Base-by-base conservation (phyloP, 1,140 invertebrate genomes). In the Orius laevigatus region DNA sequence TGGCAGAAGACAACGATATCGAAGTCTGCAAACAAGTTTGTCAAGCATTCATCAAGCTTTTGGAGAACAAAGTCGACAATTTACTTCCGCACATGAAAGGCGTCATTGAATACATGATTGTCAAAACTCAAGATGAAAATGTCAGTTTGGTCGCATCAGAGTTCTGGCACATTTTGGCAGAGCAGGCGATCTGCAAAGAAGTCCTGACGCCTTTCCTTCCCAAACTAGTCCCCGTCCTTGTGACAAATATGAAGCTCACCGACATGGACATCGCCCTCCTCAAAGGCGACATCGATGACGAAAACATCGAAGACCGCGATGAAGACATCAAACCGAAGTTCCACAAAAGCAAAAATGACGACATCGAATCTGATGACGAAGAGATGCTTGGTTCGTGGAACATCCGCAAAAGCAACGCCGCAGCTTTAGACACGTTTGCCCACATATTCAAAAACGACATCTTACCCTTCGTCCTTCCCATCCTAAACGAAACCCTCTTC, bases 321-420 rank as follows among this genome's bases (percentile, higher is more conserved):
- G 91, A 97, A 61, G 95, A 99, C 62, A 99, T 99, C 43, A 77
- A 85, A 52, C 95, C 95, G 2, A 68, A 94, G 53, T 98, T 98
- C 66, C 92, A 98, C 64, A 88, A 89, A 64, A 81, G 87, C 1
- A 45, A 25, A n/a, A 32, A n/a, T 12, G 43, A 45, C n/a, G 43
- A 45, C 11, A 85, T 85, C 53, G 87, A 87, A 57, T 81, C 77
- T 33, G 85, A 89, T 55, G 86, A 96, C 65, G 92, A 96, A 62
- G 84, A 87, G 38, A 80, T 85, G 19, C 68, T 93, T n/a, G 91
- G 87, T 2, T 91, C 96, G 65, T 98, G 93, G 95, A 98, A 97
- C 72, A 70, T 96, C 56, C 3, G 87, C 58, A 98, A 99, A 66
- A 99, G 96, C 66, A 94, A 91, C 55, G 96, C 96, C 1, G 95